Evolutionary conservation across 2,113 vertebrate genomes (phyloP).

Genomic region (Callocephalon fimbriatum): DNA sequence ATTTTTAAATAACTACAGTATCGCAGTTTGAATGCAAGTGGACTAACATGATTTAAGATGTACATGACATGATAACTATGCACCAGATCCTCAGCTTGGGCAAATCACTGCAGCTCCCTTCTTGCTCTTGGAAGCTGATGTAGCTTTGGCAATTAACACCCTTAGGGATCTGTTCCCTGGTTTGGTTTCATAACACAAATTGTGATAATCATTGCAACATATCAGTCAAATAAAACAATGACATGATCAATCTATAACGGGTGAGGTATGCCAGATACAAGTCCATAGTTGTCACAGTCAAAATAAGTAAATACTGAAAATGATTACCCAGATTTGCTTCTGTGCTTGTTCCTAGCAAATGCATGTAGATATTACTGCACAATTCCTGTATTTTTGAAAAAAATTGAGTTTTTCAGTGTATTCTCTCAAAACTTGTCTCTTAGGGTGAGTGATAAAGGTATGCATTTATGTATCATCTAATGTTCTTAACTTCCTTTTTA

Average conservation of each 20-base stretch:
- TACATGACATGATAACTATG: not conserved
- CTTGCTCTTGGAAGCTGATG: not conserved
- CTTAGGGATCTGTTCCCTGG: not conserved
- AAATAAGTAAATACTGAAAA: not conserved
- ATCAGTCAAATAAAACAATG: not conserved
- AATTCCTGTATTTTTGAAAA: not conserved
- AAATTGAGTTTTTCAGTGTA: not conserved
- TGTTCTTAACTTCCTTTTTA: not conserved
- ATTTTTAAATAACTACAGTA: not conserved
- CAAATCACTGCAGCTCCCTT: not conserved
- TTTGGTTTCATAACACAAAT: not conserved
- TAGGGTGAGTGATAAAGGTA: not conserved
- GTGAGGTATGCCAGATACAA: not conserved
- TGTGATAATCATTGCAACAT: accelerated
- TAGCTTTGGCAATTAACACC: not conserved
- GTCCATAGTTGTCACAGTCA: not conserved
- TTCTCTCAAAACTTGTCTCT: not conserved
- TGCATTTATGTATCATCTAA: accelerated
- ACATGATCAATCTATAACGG: not conserved
- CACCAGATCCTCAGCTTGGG: not conserved
- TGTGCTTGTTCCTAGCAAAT: not conserved
- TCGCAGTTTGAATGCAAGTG: not conserved
- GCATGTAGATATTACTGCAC: not conserved
- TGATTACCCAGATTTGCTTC: not conserved
- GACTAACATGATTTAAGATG: not conserved